These are phyloP conservation scores for Hedychridium roseum DNA, from an alignment of 2,888 invertebrate genomes.

Conservation along the genomic window DNA sequence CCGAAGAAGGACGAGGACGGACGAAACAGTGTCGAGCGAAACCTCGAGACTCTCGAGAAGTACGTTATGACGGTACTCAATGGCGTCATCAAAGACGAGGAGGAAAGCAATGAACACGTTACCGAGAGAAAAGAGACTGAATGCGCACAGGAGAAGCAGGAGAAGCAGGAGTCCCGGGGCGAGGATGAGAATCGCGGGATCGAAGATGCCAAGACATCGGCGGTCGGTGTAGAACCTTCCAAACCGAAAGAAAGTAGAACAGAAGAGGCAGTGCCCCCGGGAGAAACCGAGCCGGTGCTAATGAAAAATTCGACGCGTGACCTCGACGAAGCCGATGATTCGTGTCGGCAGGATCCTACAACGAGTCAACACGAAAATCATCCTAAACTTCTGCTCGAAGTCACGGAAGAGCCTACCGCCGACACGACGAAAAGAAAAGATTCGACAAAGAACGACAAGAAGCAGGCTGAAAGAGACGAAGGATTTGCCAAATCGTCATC, in stretches of 20 bases:
- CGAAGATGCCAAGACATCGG: slow-evolving; percentile 23
- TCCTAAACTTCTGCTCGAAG: too few relatives aligned
- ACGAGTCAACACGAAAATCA: too few relatives aligned
- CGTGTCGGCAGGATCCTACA: too few relatives aligned
- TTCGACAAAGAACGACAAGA: not conserved
- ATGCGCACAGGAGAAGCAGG: slow-evolving; percentile 10
- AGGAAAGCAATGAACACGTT: slow-evolving; percentile 30
- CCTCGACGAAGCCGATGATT: too few relatives aligned
- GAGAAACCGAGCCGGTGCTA: too few relatives aligned
- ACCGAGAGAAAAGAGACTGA: slow-evolving; percentile 15
- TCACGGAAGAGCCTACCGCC: too few relatives aligned
- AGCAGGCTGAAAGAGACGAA: not conserved
- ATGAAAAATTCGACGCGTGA: too few relatives aligned
- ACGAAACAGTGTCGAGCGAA: slow-evolving; percentile 50
- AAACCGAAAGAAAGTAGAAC: slow-evolving; percentile 45
- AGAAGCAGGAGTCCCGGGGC: slow-evolving; percentile 4
- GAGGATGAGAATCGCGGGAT: slow-evolving; percentile 21
- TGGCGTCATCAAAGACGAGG: slow-evolving; percentile 57
- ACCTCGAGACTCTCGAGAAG: slow-evolving; percentile 56
- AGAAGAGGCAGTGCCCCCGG: slow-evolving; percentile 45
- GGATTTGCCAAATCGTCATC: too few relatives aligned
- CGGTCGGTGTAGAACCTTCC: slow-evolving; percentile 39
- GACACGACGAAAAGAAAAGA: too few relatives aligned
- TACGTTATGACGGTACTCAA: slow-evolving; percentile 61
- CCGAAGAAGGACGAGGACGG: slow-evolving; percentile 34